Evolutionary conservation across 2,888 invertebrate species (phyloP), one percentile per base, ranked within the genome.

Genomic region (Campoplex capitator): DNA sequence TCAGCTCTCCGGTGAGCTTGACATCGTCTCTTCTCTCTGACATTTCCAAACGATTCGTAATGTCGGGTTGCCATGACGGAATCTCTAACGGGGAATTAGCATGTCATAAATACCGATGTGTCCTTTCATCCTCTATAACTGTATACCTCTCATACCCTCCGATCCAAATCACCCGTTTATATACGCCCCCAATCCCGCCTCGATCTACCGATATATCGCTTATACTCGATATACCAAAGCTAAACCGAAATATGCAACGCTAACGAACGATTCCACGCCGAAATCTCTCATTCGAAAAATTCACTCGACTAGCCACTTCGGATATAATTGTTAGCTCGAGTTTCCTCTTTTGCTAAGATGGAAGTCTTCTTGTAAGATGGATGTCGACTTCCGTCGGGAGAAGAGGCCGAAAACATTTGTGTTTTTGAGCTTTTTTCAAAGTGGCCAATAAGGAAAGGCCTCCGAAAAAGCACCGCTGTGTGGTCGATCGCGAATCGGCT

Each of bases 21-120:
- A 16, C n/a, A 45, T 73, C 18, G 58, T 28, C 8, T 42, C 58
- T 32, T 18, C 54, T 32, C 28, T 18, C 54, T 32, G 76, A 87
- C 84, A 89, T 87, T 90, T 83, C 76, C 71, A 56, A 83, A 84
- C 89, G 90, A 89, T 90, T 90, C 89, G 85, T 80, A 88, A 88
- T 88, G 65, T 74, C 84, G 88, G 87, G 87, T 86, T 85, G 79
- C 90, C 90, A 90, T 90, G 91, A 91, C 91, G 90, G 93, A 93
- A 93, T 93, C 93, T 92, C 91, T 93, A 93, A 93, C 93, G 90
- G 93, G 91, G 89, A 91, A 93, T 93, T 93, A 93, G 93, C 93
- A 93, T 93, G 91, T 93, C 93, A 93, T 93, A 93, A 93, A 93
- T 93, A 93, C 92, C 92, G 92, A 93, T 93, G 90, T 90, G 77